Conservation (phyloP, 2,113 vertebrate genomes). For the Phalacrocorax pelagicus region DNA sequence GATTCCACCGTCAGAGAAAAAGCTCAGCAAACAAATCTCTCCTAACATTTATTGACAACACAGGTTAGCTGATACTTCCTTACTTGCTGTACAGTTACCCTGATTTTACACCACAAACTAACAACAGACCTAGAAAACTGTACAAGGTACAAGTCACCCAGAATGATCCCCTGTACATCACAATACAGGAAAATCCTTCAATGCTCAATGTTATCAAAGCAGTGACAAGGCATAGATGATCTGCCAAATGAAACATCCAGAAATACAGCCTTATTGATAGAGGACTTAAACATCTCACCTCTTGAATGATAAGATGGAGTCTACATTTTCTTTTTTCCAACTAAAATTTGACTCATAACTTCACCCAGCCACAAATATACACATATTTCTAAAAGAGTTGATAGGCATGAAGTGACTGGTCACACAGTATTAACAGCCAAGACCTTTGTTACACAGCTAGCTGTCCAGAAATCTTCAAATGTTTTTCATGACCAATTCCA, state of each 20-base stretch:
- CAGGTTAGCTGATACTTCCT: neutral
- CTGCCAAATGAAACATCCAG: neutral
- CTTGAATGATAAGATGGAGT: neutral
- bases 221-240: neutral
- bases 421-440: neutral
- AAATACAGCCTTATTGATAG: neutral
- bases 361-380: neutral
- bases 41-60: neutral
- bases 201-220: neutral
- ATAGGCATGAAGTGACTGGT: neutral
- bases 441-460: neutral
- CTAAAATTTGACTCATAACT: neutral
- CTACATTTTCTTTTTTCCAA: neutral
- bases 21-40: neutral
- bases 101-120: neutral
- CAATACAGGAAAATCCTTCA: neutral
- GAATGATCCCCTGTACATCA: neutral
- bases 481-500: neutral
- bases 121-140: neutral
- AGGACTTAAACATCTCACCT: neutral
- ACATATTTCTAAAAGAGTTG: neutral
- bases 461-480: neutral
- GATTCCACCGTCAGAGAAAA: neutral
- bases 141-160: neutral
- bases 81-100: neutral